Conservation (phyloP, 2,797 vertebrate genomes). For the Salarias fasciatus region DNA sequence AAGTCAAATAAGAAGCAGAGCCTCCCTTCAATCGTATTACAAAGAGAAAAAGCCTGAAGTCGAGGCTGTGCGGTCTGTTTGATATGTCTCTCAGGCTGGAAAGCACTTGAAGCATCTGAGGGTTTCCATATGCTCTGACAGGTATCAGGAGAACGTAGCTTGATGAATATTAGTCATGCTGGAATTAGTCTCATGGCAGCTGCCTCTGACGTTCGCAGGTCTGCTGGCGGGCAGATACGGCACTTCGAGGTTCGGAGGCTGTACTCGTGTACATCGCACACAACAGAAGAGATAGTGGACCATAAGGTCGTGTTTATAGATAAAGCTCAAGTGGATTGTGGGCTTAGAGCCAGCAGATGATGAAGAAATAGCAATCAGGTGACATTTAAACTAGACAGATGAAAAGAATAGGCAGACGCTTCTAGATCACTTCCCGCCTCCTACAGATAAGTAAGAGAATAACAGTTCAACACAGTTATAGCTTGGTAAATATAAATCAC, state of each 20-base stretch:
- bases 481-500: too few relatives aligned
- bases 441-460: not conserved
- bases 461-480: too few relatives aligned
- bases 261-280: conserved; percentile 1
- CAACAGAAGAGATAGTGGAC: not conserved
- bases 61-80: conserved; percentile 11
- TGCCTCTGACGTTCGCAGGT: conserved; percentile 31
- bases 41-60: conserved; percentile 3
- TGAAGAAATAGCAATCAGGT: conserved; percentile 13
- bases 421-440: too few relatives aligned
- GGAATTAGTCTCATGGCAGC: conserved; percentile 41
- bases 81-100: conserved; percentile 21
- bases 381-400: conserved; percentile 32
- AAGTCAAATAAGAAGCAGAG: too few relatives aligned
- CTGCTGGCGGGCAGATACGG: conserved; percentile 11
- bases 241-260: conserved; percentile 3
- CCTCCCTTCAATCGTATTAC: not conserved
- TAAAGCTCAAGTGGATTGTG: conserved; percentile 45
- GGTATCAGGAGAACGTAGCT: conserved; percentile 45
- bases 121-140: conserved; percentile 37
- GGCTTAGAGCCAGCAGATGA: conserved; percentile 39
- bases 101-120: conserved; percentile 20
- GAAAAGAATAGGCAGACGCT: not conserved
- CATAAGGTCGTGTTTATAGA: conserved; percentile 44
- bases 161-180: conserved; percentile 45